phyloP scores from a whole-genome alignment of 2,888 invertebrate species.

The Osedax fenrisi region DNA sequence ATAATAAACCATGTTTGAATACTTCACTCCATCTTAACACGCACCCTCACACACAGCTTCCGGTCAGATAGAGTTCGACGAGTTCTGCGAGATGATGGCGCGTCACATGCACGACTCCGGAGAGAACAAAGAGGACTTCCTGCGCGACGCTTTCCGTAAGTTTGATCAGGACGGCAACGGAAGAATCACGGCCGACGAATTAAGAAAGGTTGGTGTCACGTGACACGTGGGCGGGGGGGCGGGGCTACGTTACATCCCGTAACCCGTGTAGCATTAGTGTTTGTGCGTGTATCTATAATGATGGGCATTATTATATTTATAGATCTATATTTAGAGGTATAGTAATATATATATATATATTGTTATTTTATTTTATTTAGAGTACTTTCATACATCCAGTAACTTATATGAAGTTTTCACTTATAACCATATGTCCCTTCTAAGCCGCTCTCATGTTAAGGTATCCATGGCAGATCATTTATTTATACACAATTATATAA shows the following conservation, averaged over 20 bases:
- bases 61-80: slow-evolving; percentile 32
- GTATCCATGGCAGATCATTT: no score
- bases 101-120: slow-evolving; percentile 21
- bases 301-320: not conserved
- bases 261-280: no score
- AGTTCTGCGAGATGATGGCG: slow-evolving; percentile 31
- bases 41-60: no score
- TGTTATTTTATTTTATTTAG: no score
- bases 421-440: no score
- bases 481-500: no score
- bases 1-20: no score
- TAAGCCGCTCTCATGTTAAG: no score
- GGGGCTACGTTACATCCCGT: not conserved
- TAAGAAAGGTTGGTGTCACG: not conserved
- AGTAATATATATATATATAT: not conserved
- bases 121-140: slow-evolving; percentile 29
- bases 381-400: no score
- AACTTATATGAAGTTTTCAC: no score
- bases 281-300: not conserved
- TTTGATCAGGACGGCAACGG: slow-evolving; percentile 19
- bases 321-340: not conserved
- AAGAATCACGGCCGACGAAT: slow-evolving; percentile 12
- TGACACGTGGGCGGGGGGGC: not conserved
- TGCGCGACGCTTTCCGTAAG: slow-evolving; percentile 30
- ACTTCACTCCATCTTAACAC: no score